phyloP scores from a whole-genome alignment of 2,797 vertebrate genomes.

The Cephalopachus bancanus region DNA sequence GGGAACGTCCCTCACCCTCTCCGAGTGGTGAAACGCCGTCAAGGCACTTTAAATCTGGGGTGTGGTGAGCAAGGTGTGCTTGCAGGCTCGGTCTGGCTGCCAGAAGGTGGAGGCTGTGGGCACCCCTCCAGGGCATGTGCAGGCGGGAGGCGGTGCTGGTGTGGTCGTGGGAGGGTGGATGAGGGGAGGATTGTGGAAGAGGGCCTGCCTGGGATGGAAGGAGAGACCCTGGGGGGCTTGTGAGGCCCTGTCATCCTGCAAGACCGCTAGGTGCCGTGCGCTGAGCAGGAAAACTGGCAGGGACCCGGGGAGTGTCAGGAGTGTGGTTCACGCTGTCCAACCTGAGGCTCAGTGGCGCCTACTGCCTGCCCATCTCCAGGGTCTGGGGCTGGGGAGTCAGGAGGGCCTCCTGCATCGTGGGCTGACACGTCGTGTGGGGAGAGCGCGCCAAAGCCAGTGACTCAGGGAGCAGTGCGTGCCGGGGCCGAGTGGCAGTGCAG shows the following conservation, averaged over 20 bases:
- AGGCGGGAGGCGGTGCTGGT: not conserved
- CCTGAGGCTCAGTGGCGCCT: slow-evolving; percentile 3
- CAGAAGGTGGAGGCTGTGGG: not conserved
- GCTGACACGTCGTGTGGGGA: no score
- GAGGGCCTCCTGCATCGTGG: no score
- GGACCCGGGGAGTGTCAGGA: not conserved
- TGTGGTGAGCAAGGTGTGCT: not conserved
- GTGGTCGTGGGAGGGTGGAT: not conserved
- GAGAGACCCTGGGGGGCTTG: no score
- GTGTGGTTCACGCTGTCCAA: not conserved
- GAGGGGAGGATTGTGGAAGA: not conserved
- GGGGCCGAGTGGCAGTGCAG: not conserved
- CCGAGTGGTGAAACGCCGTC: not conserved
- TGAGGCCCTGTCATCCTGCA: no score
- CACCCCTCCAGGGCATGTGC: not conserved
- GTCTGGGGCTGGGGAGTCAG: not conserved
- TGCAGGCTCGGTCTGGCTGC: not conserved
- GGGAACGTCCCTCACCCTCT: slow-evolving; percentile 4
- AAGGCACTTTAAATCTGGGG: not conserved
- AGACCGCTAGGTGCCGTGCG: not conserved
- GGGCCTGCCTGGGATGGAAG: no score
- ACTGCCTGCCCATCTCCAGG: not conserved
- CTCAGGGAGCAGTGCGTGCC: no score
- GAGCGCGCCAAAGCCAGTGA: no score
- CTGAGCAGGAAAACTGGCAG: not conserved